Evolutionary conservation across 2,113 vertebrate genomes (phyloP).

Genomic region (Neodontobutis hainanensis): DNA sequence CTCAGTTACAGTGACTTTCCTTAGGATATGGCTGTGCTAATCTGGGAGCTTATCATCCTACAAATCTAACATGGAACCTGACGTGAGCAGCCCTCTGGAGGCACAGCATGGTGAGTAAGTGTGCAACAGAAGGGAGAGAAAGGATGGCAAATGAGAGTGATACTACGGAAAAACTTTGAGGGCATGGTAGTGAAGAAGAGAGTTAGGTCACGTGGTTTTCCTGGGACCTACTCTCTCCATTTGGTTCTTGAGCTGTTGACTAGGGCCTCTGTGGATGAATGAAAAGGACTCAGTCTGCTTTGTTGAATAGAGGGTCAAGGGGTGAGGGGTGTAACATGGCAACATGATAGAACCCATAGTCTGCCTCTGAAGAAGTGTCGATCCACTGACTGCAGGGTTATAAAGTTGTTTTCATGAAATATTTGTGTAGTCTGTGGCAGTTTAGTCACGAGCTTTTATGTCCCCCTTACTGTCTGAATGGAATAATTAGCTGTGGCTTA

Average conservation of each 20-base stretch:
- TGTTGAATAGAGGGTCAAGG: constrained; percentile 26
- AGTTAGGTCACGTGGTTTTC: constrained; percentile 36
- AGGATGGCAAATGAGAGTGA: constrained; percentile 1
- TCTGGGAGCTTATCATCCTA: constrained; percentile 44
- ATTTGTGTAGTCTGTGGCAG: neutral
- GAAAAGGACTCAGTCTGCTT: constrained; percentile 60
- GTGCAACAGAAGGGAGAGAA: neutral
- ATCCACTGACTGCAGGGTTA: neutral
- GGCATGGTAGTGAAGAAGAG: constrained; percentile 2
- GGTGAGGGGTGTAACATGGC: constrained; percentile 42
- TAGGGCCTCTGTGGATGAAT: constrained; percentile 57
- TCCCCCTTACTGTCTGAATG: constrained; percentile 23
- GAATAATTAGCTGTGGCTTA: constrained; percentile 43
- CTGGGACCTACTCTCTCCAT: constrained; percentile 27
- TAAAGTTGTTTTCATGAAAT: neutral
- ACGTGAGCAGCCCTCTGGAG: constrained; percentile 55
- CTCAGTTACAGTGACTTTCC: constrained; percentile 25
- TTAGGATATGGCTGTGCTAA: constrained; percentile 54
- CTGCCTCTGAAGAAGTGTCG: neutral
- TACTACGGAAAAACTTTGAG: constrained; percentile 24
- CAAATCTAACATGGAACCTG: constrained; percentile 70
- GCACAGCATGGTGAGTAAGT: constrained; percentile 70
- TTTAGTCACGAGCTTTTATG: constrained; percentile 15
- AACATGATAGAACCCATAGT: constrained; percentile 48
- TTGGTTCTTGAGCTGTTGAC: constrained; percentile 49